Conservation (phyloP, 1,140 invertebrate genomes). For the Ceratosolen solmsi region DNA sequence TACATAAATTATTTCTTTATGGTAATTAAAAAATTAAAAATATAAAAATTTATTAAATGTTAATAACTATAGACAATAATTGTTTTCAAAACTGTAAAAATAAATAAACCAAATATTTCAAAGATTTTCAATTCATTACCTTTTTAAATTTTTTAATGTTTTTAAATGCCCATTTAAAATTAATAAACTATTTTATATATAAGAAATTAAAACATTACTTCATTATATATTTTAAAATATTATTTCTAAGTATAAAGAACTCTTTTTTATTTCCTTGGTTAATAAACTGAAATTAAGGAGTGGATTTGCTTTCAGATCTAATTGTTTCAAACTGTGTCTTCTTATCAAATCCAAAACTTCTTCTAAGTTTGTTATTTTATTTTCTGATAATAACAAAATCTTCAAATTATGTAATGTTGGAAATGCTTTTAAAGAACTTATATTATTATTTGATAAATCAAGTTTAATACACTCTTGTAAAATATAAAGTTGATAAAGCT, state of each 20-base stretch:
- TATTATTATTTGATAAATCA: conserved; percentile 63
- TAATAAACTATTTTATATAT: no score
- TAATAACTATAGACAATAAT: no score
- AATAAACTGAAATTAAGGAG: conserved; percentile 53
- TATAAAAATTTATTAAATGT: no score
- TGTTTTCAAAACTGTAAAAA: no score
- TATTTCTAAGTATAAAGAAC: conserved; percentile 52
- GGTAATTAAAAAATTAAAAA: no score
- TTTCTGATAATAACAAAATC: conserved; percentile 62
- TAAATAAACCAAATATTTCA: no score
- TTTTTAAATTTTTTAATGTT: no score
- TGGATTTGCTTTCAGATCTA: conserved; percentile 66
- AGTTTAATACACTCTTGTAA: conserved; percentile 67
- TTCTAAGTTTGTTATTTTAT: conserved; percentile 59
- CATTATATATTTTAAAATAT: conserved; percentile 53
- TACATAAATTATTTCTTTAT: no score
- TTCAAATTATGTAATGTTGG: conserved; percentile 63
- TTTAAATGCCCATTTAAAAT: no score
- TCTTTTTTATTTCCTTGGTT: conserved; percentile 42
- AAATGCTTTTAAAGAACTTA: conserved; percentile 62
- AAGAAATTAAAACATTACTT: no score
- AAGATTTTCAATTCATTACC: no score
- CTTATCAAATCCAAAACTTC: conserved; percentile 64
- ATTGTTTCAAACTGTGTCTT: conserved; percentile 58
- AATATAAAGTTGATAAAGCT: conserved; percentile 62